A percentile compares a stretch with the other conserved stretches of the same genome.
Evolutionary conservation across 2,797 vertebrate genomes (phyloP).

Genomic region (Protonibea diacanthus): DNA sequence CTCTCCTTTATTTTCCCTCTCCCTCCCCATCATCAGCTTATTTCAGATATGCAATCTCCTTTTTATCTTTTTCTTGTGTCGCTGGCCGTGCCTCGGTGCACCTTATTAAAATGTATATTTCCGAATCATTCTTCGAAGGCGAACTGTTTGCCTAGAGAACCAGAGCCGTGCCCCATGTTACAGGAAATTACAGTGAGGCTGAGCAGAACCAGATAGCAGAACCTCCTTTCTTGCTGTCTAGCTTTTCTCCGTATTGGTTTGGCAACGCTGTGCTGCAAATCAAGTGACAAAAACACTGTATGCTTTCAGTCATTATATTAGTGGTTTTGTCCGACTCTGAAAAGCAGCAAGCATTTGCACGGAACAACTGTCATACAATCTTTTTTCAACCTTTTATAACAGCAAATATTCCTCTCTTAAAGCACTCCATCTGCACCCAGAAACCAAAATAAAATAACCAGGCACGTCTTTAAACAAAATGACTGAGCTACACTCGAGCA

Average conservation of each 20-base stretch:
- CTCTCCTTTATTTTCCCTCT: slow-evolving; percentile 41
- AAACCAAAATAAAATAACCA: slow-evolving; percentile 22
- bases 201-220: slow-evolving; percentile 56
- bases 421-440: slow-evolving; percentile 7
- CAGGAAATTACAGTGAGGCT: slow-evolving; percentile 79
- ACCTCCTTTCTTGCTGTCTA: slow-evolving; percentile 26
- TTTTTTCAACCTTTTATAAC: slow-evolving; percentile 30
- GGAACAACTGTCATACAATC: slow-evolving; percentile 5
- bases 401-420: slow-evolving; percentile 24
- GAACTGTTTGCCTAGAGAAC: slow-evolving; percentile 68
- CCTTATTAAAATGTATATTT: slow-evolving; percentile 84
- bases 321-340: slow-evolving; percentile 29
- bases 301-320: slow-evolving; percentile 21
- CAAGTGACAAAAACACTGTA: slow-evolving; percentile 15
- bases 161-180: slow-evolving; percentile 58
- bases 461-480: slow-evolving; percentile 27
- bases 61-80: slow-evolving; percentile 67
- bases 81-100: slow-evolving; percentile 63
- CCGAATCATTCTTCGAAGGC: slow-evolving; percentile 79
- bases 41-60: slow-evolving; percentile 78
- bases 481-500: slow-evolving; percentile 14
- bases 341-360: slow-evolving; percentile 11
- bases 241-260: slow-evolving; percentile 17
- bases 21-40: slow-evolving; percentile 63
- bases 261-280: slow-evolving; percentile 33